Conservation (phyloP, 2,797 vertebrate species). For the Aulostomus chinensis region DNA sequence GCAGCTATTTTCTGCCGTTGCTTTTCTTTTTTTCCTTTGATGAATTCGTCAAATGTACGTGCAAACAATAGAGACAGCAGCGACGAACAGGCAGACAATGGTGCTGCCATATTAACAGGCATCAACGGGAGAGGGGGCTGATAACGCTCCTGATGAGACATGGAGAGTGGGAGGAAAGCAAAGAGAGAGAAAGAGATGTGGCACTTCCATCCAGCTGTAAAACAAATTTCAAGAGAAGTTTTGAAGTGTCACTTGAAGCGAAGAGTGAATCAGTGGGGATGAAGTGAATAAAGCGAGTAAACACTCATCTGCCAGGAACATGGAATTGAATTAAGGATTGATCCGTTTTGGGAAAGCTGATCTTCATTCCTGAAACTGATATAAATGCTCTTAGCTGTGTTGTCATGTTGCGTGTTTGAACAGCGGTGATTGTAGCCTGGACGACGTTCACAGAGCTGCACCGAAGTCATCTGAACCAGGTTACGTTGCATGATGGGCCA, state of each 20-base stretch:
- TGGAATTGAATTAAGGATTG: conserved; percentile 16
- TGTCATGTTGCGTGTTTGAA: too few relatives aligned
- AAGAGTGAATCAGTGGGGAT: conserved; percentile 19
- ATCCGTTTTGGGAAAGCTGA: not conserved
- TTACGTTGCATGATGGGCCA: too few relatives aligned
- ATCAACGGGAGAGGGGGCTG: conserved; percentile 59
- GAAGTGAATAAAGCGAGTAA: conserved; percentile 21
- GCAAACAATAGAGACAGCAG: conserved; percentile 68
- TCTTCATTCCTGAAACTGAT: conserved; percentile 1
- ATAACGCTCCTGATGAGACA: conserved; percentile 65
- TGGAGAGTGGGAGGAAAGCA: conserved; percentile 56
- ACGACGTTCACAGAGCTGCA: too few relatives aligned
- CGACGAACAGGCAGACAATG: conserved; percentile 55
- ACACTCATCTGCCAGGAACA: conserved; percentile 13
- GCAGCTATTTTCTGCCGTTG: conserved; percentile 56
- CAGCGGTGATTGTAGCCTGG: too few relatives aligned
- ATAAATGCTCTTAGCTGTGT: too few relatives aligned
- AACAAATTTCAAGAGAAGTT: conserved; percentile 45
- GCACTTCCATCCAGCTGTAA: conserved; percentile 34
- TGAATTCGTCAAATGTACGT: conserved; percentile 68
- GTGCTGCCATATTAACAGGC: conserved; percentile 67
- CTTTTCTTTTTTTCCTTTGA: conserved; percentile 47
- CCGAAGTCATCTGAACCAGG: too few relatives aligned
- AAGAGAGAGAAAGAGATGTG: conserved; percentile 24
- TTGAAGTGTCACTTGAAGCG: conserved; percentile 29